Percentiles rank a stretch among this genome's conserved stretches.
Evolutionary conservation across 2,797 vertebrate species (phyloP).

Genomic region (Sebastes steindachneri): DNA sequence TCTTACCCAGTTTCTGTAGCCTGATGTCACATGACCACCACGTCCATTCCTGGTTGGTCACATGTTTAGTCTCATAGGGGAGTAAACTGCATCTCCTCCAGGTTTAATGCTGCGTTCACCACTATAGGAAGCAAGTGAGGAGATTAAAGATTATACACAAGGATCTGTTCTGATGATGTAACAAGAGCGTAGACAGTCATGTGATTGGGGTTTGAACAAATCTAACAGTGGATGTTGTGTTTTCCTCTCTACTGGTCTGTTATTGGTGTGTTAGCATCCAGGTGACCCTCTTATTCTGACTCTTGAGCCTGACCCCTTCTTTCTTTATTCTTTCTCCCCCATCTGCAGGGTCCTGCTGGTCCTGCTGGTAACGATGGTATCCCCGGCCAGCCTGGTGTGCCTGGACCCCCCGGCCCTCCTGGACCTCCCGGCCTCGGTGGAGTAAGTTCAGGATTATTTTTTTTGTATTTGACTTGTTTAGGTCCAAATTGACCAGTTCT

Average conservation of each 20-base stretch:
- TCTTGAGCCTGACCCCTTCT: slow-evolving; percentile 19
- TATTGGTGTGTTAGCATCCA: not conserved
- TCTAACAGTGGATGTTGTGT: not conserved
- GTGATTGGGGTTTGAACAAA: not conserved
- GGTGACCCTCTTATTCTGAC: not conserved
- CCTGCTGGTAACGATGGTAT: slow-evolving; percentile 91
- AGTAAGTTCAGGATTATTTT: slow-evolving; percentile 84
- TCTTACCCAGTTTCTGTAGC: slow-evolving; percentile 24
- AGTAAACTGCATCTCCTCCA: not conserved
- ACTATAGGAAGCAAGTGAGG: not conserved
- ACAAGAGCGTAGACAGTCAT: not conserved
- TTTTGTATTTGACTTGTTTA: not conserved
- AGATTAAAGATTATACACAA: not conserved
- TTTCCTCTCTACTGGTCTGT: not conserved
- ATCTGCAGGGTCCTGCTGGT: slow-evolving; percentile 86
- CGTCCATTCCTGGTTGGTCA: slow-evolving; percentile 11
- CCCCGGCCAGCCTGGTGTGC: slow-evolving; percentile 88
- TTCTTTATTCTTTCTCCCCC: not conserved
- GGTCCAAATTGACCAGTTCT: not conserved
- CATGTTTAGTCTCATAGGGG: not conserved
- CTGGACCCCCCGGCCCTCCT: slow-evolving; percentile 91
- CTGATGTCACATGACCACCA: slow-evolving; percentile 40
- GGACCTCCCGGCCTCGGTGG: slow-evolving; percentile 94
- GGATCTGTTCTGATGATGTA: not conserved
- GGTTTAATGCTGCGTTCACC: not conserved